A percentile compares a stretch with the other conserved stretches of the same genome.
Conservation (phyloP, 2,113 vertebrate genomes). For the Halcyon senegalensis region DNA sequence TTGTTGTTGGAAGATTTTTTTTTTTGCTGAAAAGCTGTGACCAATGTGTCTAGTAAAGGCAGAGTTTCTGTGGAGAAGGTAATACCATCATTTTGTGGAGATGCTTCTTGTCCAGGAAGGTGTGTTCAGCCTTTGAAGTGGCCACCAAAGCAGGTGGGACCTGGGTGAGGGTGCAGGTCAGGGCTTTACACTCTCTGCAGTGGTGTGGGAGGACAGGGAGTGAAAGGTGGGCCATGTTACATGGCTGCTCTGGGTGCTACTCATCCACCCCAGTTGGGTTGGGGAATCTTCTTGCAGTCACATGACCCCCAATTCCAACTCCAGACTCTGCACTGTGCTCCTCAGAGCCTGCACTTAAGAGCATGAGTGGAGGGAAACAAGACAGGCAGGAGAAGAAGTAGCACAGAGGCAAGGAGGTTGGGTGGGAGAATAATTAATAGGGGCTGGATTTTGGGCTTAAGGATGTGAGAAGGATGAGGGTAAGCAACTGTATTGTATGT, state of each 20-base stretch:
- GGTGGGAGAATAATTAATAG: background rate
- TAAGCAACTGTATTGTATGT: rapidly evolving
- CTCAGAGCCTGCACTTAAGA: background rate
- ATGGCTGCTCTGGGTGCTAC: background rate
- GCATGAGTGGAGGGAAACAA: rapidly evolving
- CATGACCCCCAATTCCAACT: background rate
- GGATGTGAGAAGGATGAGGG: background rate
- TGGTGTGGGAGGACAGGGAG: background rate
- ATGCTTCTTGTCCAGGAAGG: background rate
- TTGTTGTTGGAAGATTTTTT: background rate
- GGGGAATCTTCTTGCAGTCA: background rate
- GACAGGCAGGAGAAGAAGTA: rapidly evolving
- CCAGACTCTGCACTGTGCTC: background rate
- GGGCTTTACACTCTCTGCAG: background rate
- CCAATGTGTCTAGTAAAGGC: background rate
- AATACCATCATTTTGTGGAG: background rate
- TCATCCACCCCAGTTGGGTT: rapidly evolving
- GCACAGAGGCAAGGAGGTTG: background rate
- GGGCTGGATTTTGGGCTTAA: background rate
- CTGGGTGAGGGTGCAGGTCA: background rate
- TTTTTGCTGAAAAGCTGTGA: background rate
- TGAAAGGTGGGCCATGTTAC: rapidly evolving
- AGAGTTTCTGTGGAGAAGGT: background rate
- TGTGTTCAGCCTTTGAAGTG: background rate
- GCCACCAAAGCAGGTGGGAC: background rate